Evolutionary conservation across 2,113 vertebrate species (phyloP), one percentile per base, ranked within the genome.

Genomic region (Pelodiscus sinensis): DNA sequence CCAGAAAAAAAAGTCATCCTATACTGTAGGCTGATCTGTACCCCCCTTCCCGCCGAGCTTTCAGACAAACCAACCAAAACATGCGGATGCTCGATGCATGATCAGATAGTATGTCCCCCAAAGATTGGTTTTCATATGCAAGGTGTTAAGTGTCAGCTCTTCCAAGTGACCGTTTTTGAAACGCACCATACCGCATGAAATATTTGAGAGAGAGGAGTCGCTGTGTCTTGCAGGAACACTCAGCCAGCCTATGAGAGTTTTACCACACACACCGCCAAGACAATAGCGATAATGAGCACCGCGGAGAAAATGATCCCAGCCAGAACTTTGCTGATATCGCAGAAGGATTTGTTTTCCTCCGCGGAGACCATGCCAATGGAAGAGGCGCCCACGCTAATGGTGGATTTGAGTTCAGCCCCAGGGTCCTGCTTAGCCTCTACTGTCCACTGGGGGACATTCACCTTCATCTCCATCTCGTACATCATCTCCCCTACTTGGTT

Each of bases 391-490:
- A 98, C 97, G 9, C 98, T 99, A 96, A 98, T 95, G 58, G 98
- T 98, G 95, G 99, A 98, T 91, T 98, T 99, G 21, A 99, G 98
- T 97, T 99, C 99, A 0, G 99, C 99, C 8, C 99, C 99, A 0
- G 98, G 98, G 82, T 98, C 98, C 96, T 99, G 99, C 94, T 99
- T 99, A 55, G 99, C 99, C 95, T 99, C 99, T 57, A 99, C 99
- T 0, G 99, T 99, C 99, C 99, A 99, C 81, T 98, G 99, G n/a
- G 99, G 99, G 80, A 99, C 99, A 96, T 98, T 99, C 91, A 99
- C 99, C 95, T 99, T 99, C 99, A 99, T 99, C 96, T 99, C 99
- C 99, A 99, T 99, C 96, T 99, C 99, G 87, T 99, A 98, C 98
- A 99, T 98, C 99, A 99, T 99, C 97, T 99, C 98, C 87, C 97